phyloP scores from a whole-genome alignment of 2,797 vertebrate genomes.

The Glyptemys insculpta region DNA sequence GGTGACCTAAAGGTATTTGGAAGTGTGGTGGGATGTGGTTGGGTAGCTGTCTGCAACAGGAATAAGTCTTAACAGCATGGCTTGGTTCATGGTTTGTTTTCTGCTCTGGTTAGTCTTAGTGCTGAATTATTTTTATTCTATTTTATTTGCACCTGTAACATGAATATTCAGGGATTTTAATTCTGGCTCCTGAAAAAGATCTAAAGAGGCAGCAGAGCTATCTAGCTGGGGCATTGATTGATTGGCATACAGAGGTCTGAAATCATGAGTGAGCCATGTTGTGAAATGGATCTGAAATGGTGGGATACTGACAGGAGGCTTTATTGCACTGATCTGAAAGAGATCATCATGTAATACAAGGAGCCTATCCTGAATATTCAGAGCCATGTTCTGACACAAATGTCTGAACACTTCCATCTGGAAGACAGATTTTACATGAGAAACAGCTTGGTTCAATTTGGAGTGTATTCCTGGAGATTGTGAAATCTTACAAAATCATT shows the following conservation, averaged over 20 bases:
- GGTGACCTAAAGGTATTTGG: slow-evolving; percentile 97
- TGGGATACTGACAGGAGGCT: not conserved
- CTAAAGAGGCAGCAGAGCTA: not conserved
- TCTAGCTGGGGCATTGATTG: not conserved
- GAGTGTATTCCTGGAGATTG: not conserved
- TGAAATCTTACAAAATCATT: not conserved
- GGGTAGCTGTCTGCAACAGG: slow-evolving; percentile 71
- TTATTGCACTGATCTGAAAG: not conserved
- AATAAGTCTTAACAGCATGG: slow-evolving; percentile 63
- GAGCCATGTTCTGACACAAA: not conserved
- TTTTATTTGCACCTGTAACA: not conserved
- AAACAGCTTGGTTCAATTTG: not conserved
- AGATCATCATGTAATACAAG: not conserved
- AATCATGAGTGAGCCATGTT: not conserved
- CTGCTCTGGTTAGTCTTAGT: slow-evolving; percentile 20
- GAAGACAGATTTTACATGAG: not conserved
- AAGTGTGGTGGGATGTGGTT: slow-evolving; percentile 74
- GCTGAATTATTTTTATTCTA: not conserved
- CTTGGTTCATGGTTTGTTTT: slow-evolving; percentile 35
- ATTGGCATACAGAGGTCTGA: not conserved
- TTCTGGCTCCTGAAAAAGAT: slow-evolving; percentile 14
- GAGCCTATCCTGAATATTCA: not conserved
- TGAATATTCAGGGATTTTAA: not conserved
- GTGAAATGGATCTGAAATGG: not conserved
- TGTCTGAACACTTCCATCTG: not conserved